These are phyloP conservation scores for Trichogramma dendrolimi DNA, from an alignment of 2,888 invertebrate species.

Conservation along the genomic window DNA sequence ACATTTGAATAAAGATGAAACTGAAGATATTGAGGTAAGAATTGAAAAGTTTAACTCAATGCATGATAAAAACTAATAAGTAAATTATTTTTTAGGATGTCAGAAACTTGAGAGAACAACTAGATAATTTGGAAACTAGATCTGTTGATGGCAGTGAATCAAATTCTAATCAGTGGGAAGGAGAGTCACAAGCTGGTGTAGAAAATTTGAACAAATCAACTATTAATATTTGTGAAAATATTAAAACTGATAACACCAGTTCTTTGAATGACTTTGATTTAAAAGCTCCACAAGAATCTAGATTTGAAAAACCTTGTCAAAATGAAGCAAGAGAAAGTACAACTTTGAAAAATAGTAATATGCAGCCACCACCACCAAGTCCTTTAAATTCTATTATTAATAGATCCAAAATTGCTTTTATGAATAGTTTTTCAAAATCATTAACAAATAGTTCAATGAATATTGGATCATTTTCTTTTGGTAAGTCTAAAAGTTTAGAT, in stretches of 20 bases:
- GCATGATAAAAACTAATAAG: neutral
- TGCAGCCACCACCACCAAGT: constrained; percentile 40
- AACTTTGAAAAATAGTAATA: constrained; percentile 30
- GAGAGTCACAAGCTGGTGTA: constrained; percentile 72
- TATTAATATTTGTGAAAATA: constrained; percentile 23
- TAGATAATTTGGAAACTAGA: constrained; percentile 68
- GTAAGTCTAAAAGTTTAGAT: constrained; percentile 26
- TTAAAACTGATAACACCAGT: constrained; percentile 13
- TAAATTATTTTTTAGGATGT: constrained; percentile 49
- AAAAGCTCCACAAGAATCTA: constrained; percentile 17
- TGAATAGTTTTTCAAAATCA: constrained; percentile 41
- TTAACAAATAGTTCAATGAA: constrained; percentile 42
- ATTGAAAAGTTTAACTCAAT: neutral
- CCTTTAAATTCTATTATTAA: constrained; percentile 41
- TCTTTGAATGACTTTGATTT: constrained; percentile 18
- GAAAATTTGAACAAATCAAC: constrained; percentile 66
- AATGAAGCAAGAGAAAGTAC: constrained; percentile 18
- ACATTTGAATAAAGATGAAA: constrained; percentile 31
- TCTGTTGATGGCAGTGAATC: constrained; percentile 70
- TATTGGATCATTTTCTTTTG: constrained; percentile 35
- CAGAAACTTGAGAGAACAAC: constrained; percentile 64
- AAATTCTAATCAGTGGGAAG: constrained; percentile 70
- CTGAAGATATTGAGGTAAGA: constrained; percentile 44
- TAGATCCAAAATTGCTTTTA: constrained; percentile 39
- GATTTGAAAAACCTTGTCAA: constrained; percentile 15